A percentile compares a stretch with the other conserved stretches of the same genome.
These are phyloP conservation scores for Andrena flavipes DNA, from an alignment of 2,888 invertebrate species.

Conservation along the genomic window DNA sequence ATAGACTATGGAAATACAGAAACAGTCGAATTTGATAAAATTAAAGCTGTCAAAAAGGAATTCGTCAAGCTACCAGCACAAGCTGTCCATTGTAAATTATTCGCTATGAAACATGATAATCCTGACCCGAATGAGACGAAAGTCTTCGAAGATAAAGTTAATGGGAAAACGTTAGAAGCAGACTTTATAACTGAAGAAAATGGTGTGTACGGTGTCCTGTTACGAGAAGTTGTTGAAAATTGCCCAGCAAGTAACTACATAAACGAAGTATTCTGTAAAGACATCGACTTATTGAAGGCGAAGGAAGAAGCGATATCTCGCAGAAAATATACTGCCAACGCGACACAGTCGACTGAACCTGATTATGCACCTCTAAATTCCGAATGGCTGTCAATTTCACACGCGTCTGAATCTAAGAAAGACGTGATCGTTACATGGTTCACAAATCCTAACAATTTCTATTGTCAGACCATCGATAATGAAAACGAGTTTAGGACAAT, in stretches of 20 bases:
- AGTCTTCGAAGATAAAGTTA: constrained; percentile 67
- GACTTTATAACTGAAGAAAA: constrained; percentile 77
- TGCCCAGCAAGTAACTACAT: constrained; percentile 64
- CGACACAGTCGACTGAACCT: constrained; percentile 74
- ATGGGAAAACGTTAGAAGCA: constrained; percentile 74
- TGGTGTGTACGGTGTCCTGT: constrained; percentile 74
- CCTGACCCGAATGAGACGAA: constrained; percentile 68
- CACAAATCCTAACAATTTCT: constrained; percentile 90
- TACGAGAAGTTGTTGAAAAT: constrained; percentile 70
- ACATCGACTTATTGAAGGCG: constrained; percentile 69
- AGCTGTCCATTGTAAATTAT: constrained; percentile 82
- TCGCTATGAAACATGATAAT: constrained; percentile 68
- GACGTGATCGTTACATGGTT: constrained; percentile 91
- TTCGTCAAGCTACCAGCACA: constrained; percentile 80
- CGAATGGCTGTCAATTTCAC: constrained; percentile 85
- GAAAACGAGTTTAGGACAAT: constrained; percentile 87
- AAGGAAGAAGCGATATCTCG: constrained; percentile 67
- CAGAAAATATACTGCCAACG: background rate
- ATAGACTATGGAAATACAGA: constrained; percentile 92
- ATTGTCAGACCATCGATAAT: constrained; percentile 86
- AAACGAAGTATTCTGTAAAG: constrained; percentile 75
- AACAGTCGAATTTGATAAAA: constrained; percentile 85
- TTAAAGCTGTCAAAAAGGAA: constrained; percentile 83
- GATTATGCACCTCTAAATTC: constrained; percentile 86
- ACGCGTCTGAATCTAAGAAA: constrained; percentile 86